Evolutionary conservation across 2,888 invertebrate genomes (phyloP), one percentile per base, ranked within the genome.

Genomic region (Anticlea derivata): DNA sequence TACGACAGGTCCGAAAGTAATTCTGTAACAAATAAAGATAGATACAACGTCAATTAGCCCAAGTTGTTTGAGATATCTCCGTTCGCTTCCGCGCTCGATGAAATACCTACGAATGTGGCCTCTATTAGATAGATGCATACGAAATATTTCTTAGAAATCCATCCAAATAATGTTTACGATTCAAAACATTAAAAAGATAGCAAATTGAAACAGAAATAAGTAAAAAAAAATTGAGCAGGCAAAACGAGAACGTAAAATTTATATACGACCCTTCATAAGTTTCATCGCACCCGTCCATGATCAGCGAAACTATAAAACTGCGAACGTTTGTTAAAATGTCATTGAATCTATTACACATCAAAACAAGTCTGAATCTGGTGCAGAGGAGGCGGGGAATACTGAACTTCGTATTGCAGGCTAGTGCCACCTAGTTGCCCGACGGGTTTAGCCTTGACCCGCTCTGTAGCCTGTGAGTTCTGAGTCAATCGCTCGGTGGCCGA

Each of bases 381-480:
- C 54, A 47, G 46, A 62, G 73, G 20, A 22, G 39, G 29, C 31
- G 26, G 44, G 24, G 40, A 74, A 66, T 78, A 78, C 70, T 78
- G 76, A 79, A 79, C 79, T 75, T 75, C 67, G 66, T 41, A 55
- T 71, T 81, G 73, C 76, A 70, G 83, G 80, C 74, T 80, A 82
- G 69, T 62, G 70, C 66, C 69, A 66, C 53, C 52, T 39, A 52
- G 35, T 35, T 61, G 70, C 68, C 63, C 67, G 68, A 66, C 54
- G 71, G 69, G 58, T 66, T 65, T 76, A 86, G 73, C 78, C 78
- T 80, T 80, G 80, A 80, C 80, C 80, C 60, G 78, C 44, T 49
- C 43, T 24, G 12, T 44, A 39, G 44, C 52, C 52, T 44, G 52
- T 17, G 17, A 17, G 17, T 17, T 49, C 44, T 44, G 44, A 53